Percentiles rank a stretch among this genome's conserved stretches.
These are phyloP conservation scores for Crotalus viridis DNA, from an alignment of 2,113 vertebrate genomes.

Conservation along the genomic window DNA sequence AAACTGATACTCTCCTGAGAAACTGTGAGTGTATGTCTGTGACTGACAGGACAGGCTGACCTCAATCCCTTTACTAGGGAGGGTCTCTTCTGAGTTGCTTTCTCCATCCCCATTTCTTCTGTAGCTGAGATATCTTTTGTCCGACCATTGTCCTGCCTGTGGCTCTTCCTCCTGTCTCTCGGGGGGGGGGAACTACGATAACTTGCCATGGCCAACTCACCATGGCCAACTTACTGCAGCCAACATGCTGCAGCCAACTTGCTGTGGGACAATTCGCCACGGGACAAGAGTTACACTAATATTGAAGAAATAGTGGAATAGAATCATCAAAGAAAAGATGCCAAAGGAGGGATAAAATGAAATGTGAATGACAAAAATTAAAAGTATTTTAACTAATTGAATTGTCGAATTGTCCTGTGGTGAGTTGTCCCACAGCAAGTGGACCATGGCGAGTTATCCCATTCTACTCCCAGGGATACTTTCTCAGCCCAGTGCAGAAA, in stretches of 20 bases:
- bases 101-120: not conserved
- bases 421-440: not conserved
- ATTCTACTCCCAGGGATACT: not conserved
- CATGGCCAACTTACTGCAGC: too few relatives aligned
- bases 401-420: not conserved
- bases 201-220: not conserved
- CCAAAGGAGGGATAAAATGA: not conserved
- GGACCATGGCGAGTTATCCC: not conserved
- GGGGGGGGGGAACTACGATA: not conserved
- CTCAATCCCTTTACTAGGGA: not conserved
- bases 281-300: not conserved
- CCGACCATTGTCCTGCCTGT: not conserved
- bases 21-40: not conserved
- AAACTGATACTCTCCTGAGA: not conserved
- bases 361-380: not conserved
- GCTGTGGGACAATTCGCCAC: not conserved
- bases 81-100: not conserved
- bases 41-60: not conserved
- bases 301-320: not conserved
- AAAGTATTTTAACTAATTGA: not conserved
- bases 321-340: not conserved
- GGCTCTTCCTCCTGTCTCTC: not conserved
- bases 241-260: not conserved
- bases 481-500: not conserved
- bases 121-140: not conserved